Evolutionary conservation across 2,113 vertebrate genomes (phyloP).

Genomic region (Taxidea taxus): DNA sequence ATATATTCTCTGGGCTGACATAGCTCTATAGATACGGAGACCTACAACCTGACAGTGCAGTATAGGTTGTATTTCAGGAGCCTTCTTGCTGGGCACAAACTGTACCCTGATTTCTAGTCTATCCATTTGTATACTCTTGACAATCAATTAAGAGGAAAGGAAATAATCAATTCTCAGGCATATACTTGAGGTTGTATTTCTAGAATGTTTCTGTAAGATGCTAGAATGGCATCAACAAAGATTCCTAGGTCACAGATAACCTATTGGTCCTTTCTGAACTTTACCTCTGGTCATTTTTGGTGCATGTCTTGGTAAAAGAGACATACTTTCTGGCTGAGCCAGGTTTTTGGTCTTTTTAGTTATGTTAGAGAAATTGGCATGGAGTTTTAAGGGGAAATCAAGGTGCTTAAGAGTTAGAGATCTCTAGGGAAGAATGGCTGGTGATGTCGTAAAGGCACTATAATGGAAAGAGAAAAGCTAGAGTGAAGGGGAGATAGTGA

Average conservation of each 20-base stretch:
- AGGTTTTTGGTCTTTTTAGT: background rate
- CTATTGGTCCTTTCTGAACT: background rate
- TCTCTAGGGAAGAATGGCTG: background rate
- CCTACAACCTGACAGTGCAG: background rate
- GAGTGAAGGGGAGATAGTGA: background rate
- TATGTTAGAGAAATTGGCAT: background rate
- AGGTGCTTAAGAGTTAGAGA: background rate
- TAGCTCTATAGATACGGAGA: background rate
- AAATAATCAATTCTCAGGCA: background rate
- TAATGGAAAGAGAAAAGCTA: background rate
- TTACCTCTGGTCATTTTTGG: background rate
- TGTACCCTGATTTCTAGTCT: background rate
- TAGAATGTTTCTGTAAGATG: background rate
- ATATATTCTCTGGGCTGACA: background rate
- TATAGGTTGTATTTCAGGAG: background rate
- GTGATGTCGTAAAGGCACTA: background rate
- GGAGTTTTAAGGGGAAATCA: fast-evolving
- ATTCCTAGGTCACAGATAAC: background rate
- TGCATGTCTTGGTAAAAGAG: background rate
- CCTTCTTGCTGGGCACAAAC: background rate
- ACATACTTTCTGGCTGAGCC: background rate
- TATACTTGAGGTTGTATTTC: background rate
- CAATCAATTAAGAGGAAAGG: background rate
- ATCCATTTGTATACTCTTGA: background rate
- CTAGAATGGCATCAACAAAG: background rate